These are phyloP conservation scores for Leucosticte australis DNA, from an alignment of 2,113 vertebrate species.

Conservation along the genomic window DNA sequence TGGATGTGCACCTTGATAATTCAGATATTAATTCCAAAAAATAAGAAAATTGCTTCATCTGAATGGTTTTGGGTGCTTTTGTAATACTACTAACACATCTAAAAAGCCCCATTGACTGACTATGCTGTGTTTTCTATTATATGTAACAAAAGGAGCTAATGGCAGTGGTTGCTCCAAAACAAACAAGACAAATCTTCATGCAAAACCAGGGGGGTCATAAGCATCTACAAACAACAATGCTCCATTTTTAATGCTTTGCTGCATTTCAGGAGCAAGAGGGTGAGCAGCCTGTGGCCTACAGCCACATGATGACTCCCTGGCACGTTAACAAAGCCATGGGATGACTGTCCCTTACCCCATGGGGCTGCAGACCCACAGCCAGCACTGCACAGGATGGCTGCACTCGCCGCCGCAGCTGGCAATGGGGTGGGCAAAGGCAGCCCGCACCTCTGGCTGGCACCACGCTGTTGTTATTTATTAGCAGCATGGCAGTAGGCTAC, in stretches of 20 bases:
- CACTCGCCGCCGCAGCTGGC: rapidly evolving
- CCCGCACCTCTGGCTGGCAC: not conserved
- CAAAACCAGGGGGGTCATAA: not conserved
- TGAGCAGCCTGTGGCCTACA: not conserved
- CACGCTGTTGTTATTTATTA: not conserved
- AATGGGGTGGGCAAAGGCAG: not conserved
- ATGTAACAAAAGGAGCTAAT: not conserved
- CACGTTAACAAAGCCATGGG: not conserved
- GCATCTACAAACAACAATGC: not conserved
- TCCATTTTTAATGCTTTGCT: not conserved
- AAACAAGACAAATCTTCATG: not conserved
- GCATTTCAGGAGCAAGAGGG: not conserved
- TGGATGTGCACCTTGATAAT: not conserved
- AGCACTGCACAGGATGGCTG: not conserved
- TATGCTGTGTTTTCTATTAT: not conserved
- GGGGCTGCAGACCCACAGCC: not conserved
- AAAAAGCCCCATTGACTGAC: not conserved
- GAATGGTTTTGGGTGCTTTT: not conserved
- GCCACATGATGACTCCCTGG: not conserved
- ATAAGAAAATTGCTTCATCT: not conserved
- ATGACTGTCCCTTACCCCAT: rapidly evolving
- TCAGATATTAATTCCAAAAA: not conserved
- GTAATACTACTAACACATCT: not conserved
- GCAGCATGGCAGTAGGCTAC: not conserved
- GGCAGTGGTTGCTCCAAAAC: not conserved